Base-by-base conservation (phyloP, 2,797 vertebrate species). In the Salarias fasciatus region DNA sequence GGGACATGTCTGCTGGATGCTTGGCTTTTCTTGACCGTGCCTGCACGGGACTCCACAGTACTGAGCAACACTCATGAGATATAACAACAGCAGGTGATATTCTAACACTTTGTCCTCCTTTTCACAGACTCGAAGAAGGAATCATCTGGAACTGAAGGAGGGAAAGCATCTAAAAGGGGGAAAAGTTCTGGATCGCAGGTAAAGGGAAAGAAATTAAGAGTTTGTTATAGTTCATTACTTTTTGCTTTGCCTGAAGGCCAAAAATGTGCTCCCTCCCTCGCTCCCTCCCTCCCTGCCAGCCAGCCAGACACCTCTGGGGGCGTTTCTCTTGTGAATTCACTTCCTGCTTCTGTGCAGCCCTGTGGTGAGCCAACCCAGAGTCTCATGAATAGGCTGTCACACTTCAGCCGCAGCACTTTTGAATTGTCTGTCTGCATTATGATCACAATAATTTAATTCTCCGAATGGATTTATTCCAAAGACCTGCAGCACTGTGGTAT, bases 161-260 rank as follows among this genome's bases (percentile, higher is more conserved):
- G 96, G 89, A 99, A 98, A 94, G 90, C 94, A 84, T 94, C 94
- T 72, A 97, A 99, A 93, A 98, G 95, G 92, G 92, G 94, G 82
- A 99, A 98, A 96, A 92, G 93, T 91, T 95, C 96, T 91, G 95
- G 93, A 92, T 95, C 95, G 8, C 97, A 99, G 97, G 97, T 99
- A 97, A 67, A 47, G 53, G 88, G 18, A 77, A 64, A 51, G 33
- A n/a, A 50, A 84, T 75, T n/a, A 42, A 31, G 18, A 68, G 63
- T 84, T 84, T 55, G 53, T 63, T 69, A 8, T 57, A 80, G 63
- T 83, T 82, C 55, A 53, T 75, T 75, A 86, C 77, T 84, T 88
- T 72, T 81, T 53, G 51, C 14, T 12, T 79, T 82, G 77, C 61
- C 65, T 82, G 43, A 31, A 69, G 79, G 82, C 79, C 79, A 82